Base-by-base conservation (phyloP, 1,140 invertebrate species). In the fruit fly (Drosophila melanogaster) region DNA sequence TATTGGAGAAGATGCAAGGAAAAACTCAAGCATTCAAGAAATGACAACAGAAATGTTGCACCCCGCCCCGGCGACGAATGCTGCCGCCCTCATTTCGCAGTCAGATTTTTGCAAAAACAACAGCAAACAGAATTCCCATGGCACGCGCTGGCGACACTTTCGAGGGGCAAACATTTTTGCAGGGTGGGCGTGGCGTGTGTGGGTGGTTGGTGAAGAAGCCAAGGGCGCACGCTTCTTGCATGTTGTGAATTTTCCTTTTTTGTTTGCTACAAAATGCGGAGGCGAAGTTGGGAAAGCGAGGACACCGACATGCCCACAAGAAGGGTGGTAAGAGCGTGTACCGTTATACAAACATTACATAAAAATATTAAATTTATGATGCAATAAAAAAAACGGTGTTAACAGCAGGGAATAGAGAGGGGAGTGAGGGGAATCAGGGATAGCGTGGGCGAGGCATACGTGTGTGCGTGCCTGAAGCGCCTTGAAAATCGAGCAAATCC, bases 351-450 rank as follows among this genome's bases (percentile, higher is more conserved):
- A 89, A 89, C 84, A 90, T 89, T 78, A 84, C 84, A 89, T 89
- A 89, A 90, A 89, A 89, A 89, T 89, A 89, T 89, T 89, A 90
- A 89, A 89, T 89, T 89, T 89, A 89, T 90, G 84, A 74, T 84
- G 84, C 84, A 84, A 89, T 89, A 89, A 89, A 87, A 87, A 89
- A 72, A 83, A 80, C 79, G 79, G 84, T 89, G 83, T 83, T 89
- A 79, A 89, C 75, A 83, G 71, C 22, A 57, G 26, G 4, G 44
- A 33, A 44, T 10, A 35, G 38, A 47, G 37, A 15, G 33, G 38
- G 35, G 10, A 2, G 10, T 37, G 37, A 54, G 46, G 60, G 33
- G 12, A n/a, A n/a, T n/a, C 12, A 19, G n/a, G 30, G 10, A 54
- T 33, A 26, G 15, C 37, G 51, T 43, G 59, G 46, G 72, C 51